These are phyloP conservation scores for Odontophorus gujanensis DNA, from an alignment of 2,113 vertebrate genomes.

Conservation along the genomic window DNA sequence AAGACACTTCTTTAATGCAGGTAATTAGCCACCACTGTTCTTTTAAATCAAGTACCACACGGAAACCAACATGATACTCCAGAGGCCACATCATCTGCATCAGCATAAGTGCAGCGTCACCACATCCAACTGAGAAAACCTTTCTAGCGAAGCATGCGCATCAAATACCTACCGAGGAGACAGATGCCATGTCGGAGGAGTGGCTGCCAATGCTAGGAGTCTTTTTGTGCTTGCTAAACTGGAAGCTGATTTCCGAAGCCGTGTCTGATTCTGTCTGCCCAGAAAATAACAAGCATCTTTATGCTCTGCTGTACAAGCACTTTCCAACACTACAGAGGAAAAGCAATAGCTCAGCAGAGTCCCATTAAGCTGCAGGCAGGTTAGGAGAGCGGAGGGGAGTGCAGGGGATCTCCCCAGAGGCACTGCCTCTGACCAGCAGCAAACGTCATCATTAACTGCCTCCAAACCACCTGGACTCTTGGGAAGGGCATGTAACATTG, in stretches of 20 bases:
- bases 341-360: constrained; percentile 17
- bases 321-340: background rate
- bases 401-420: constrained; percentile 44
- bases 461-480: background rate
- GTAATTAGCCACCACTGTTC: background rate
- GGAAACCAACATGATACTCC: background rate
- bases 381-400: background rate
- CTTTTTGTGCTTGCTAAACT: constrained; percentile 74
- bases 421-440: background rate
- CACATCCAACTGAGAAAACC: rapidly evolving
- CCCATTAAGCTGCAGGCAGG: constrained; percentile 8
- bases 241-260: constrained; percentile 79
- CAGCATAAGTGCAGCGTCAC: background rate
- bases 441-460: constrained; percentile 50
- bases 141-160: background rate
- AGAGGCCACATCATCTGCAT: background rate
- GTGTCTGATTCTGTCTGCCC: constrained; percentile 80
- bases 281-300: constrained; percentile 49
- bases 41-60: background rate
- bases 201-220: constrained; percentile 75
- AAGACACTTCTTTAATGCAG: background rate
- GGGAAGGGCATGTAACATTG: background rate
- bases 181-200: constrained; percentile 79
- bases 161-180: constrained; percentile 74
- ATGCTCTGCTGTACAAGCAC: background rate